Base-by-base conservation (phyloP, 2,797 vertebrate genomes). In the Buceros bicornis region DNA sequence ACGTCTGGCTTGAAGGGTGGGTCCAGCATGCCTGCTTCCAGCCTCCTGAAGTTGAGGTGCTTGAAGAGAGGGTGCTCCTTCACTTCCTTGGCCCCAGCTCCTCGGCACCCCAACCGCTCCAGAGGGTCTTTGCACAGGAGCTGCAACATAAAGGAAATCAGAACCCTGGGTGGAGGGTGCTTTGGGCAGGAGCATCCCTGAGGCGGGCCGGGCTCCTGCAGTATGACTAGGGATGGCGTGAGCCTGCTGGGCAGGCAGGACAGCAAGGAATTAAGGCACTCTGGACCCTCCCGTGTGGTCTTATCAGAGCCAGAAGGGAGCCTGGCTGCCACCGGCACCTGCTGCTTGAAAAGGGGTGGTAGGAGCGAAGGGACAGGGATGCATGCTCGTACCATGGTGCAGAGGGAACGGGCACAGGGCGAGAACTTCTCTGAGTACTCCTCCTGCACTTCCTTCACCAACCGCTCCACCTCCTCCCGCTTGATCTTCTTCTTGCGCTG, bases 401-500 rank as follows among this genome's bases (percentile, higher is more conserved):
- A 99, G 71, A 99, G 98, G 3, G 98, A 99, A 96, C 98, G 98
- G 81, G 99, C 98, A 1, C 99, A 98, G 26, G 98, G 97, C 0
- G 99, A 99, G 95, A 99, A 99, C 96, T 98, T 99, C 89, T 96
- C 97, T 0, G 99, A 99, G 93, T 99, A 99, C 25, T 99, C 99
- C 96, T 99, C 99, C 13, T 98, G 98, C 94, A 99, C 99, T 53
- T 99, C 99, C 96, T 95, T 98, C 91, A 99, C 99, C 90, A 99
- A 93, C 22, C 98, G 98, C 97, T 99, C 99, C 97, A 99, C 99
- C 69, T 99, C 99, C 96, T 99, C 99, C 25, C 99, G 97, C 97
- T 99, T 99, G 96, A 99, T 99, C 98, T 99, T 99, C 98, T 99
- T 99, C 97, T 99, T 99, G 92, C 99, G 98, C 98, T 99, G 99